Evolutionary conservation across 2,797 vertebrate genomes (phyloP).

Genomic region (Dermochelys coriacea): DNA sequence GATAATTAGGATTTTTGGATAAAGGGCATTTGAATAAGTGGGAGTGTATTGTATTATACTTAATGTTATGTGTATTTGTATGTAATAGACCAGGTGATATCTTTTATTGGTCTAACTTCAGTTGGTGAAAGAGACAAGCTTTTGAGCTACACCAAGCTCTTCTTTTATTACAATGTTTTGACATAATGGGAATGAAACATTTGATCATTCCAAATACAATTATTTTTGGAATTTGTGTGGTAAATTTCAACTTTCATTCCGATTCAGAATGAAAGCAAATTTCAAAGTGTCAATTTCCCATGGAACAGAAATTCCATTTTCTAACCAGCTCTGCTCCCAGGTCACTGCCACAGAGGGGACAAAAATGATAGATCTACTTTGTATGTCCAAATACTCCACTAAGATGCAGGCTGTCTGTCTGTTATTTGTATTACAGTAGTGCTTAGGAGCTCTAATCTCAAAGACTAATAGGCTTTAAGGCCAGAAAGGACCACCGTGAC

Average conservation of each 20-base stretch:
- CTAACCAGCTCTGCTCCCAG: background rate
- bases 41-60: no score
- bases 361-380: background rate
- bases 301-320: background rate
- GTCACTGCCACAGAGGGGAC: background rate
- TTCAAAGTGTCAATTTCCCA: background rate
- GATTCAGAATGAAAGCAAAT: background rate
- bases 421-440: background rate
- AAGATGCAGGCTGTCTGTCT: accelerated
- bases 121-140: background rate
- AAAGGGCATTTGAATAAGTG: no score
- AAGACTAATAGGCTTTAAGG: background rate
- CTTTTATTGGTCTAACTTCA: background rate
- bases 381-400: background rate
- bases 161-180: background rate
- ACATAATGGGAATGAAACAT: background rate
- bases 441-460: background rate
- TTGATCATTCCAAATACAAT: no score
- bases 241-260: background rate
- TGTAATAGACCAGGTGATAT: no score
- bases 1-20: no score
- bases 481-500: background rate
- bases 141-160: background rate
- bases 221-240: background rate
- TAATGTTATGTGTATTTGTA: no score